Evolutionary conservation across 2,888 invertebrate genomes (phyloP), one percentile per base, ranked within the genome.

Genomic region (Acleris emargana): DNA sequence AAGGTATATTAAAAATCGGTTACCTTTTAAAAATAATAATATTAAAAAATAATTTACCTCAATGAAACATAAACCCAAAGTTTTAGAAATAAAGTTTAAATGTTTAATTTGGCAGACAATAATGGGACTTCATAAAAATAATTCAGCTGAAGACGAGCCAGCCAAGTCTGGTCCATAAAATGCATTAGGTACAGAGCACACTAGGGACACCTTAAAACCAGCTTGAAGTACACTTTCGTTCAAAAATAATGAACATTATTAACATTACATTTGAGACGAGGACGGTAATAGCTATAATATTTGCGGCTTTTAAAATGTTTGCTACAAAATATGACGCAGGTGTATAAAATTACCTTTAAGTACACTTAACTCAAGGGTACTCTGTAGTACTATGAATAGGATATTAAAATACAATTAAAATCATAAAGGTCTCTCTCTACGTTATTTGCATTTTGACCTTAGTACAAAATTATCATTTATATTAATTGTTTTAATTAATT

Each of bases 91-190:
- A 13, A 38, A 38, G 38, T 38, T 38, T 38, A 2, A 55, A 43
- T 55, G 20, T 22, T n/a, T 6, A 16, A 45, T 7, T n/a, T 16
- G 20, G 7, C 45, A 25, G 42, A 45, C 45, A 66, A 52, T 61
- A 60, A 57, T 52, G 51, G 43, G 51, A 47, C 51, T 66, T 57
- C 61, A 57, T 66, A 66, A 66, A 66, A 66, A 66, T 61, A 66
- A 57, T 50, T 66, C 57, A 45, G 38, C 61, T 13, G 25, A 57
- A 66, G 61, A 51, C 51, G 38, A 20, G 50, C 32, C 54, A 52
- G 51, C 61, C 25, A 66, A 66, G 60, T 61, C 45, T 20, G 50
- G 66, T 57, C 61, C 66, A 42, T 66, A 61, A 66, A 61, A 52
- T 61, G 57, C 60, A 57, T 66, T 66, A 66, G 51, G 66, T 18